Percentiles rank a stretch among this genome's conserved stretches.
These are phyloP conservation scores for Orius laevigatus DNA, from an alignment of 1,140 invertebrate species.

Conservation along the genomic window DNA sequence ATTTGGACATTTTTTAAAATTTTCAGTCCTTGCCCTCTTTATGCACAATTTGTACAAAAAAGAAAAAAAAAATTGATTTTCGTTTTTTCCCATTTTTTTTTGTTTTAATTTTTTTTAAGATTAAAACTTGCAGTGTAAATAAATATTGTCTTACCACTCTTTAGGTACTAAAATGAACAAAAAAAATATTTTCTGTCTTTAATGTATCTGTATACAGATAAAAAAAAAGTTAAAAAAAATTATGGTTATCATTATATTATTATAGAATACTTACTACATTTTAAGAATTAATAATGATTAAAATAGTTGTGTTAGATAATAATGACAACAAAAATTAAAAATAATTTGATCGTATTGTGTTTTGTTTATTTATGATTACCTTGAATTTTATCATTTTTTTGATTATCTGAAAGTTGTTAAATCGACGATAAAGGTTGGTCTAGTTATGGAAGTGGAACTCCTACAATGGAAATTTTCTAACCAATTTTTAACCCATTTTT, in stretches of 20 bases:
- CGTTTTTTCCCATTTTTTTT: not conserved
- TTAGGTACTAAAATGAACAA: not conserved
- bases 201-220: not conserved
- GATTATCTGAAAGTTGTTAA: not conserved
- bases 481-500: no score
- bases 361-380: not conserved
- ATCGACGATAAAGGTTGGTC: no score
- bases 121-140: not conserved
- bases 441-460: no score
- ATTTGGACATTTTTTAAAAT: no score
- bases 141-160: not conserved
- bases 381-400: not conserved
- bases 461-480: no score
- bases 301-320: slow-evolving; percentile 10
- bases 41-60: no score
- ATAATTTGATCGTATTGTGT: slow-evolving; percentile 6
- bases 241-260: slow-evolving; percentile 9
- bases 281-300: slow-evolving; percentile 11
- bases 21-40: no score
- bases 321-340: slow-evolving; percentile 6
- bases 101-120: not conserved
- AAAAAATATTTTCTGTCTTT: slow-evolving; percentile 1
- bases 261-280: slow-evolving; percentile 7
- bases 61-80: not conserved
- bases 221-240: not conserved